A percentile compares a stretch with the other conserved stretches of the same genome.
phyloP scores from a whole-genome alignment of 2,113 vertebrate species.

The Vombatus ursinus region DNA sequence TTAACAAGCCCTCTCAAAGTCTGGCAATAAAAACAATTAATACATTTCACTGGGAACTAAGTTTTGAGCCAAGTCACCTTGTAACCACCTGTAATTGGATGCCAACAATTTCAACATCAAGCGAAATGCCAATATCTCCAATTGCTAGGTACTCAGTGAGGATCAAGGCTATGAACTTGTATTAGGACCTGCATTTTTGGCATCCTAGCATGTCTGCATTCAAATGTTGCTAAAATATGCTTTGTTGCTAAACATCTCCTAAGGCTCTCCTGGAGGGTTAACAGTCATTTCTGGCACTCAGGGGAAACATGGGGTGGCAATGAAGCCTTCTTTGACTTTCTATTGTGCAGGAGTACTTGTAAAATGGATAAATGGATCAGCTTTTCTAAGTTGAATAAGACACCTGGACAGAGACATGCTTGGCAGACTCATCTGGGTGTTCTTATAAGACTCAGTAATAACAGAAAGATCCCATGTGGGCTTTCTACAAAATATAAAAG shows the following conservation, averaged over 20 bases:
- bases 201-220: conserved; percentile 48
- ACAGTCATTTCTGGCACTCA: conserved; percentile 66
- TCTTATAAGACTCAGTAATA: conserved; percentile 37
- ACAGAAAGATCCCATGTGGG: conserved; percentile 55
- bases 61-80: conserved; percentile 53
- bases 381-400: conserved; percentile 56
- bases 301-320: conserved; percentile 59
- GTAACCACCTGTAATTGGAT: conserved; percentile 56
- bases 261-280: conserved; percentile 73
- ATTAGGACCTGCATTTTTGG: conserved; percentile 60
- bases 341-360: conserved; percentile 49
- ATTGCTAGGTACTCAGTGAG: conserved; percentile 12
- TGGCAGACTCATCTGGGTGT: conserved; percentile 61
- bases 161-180: conserved; percentile 58
- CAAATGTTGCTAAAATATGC: conserved; percentile 1
- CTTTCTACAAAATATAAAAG: conserved; percentile 64
- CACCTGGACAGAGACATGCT: conserved; percentile 56
- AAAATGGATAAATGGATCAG: conserved; percentile 68
- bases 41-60: conserved; percentile 49
- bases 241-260: conserved; percentile 67
- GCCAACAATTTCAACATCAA: conserved; percentile 54
- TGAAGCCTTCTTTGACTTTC: conserved; percentile 61
- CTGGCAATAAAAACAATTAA: conserved; percentile 52
- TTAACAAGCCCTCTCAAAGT: conserved; percentile 42
- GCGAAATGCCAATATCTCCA: conserved; percentile 27